Evolutionary conservation across 1,140 invertebrate species (phyloP), one percentile per base, ranked within the genome.

Genomic region (Tetragonula clypearis): DNA sequence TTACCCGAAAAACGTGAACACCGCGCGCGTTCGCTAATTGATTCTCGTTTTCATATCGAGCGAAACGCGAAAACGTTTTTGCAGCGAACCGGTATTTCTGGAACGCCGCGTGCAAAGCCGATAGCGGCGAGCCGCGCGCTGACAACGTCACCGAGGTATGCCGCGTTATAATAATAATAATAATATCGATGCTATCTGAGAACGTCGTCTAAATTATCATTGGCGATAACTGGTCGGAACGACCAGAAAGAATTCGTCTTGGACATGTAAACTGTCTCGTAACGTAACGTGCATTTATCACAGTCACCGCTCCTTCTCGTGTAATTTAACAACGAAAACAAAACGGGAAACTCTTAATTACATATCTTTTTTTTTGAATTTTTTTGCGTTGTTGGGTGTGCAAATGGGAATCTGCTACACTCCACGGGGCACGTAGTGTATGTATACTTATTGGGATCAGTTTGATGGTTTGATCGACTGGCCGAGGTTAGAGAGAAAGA

Each of bases 101-200:
- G 87, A 89, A 41, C 41, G 41, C 41, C 41, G 41, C 41, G 41
- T 41, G 41, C 41, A 41, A 41, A 41, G 41, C 41, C 41, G 41
- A 41, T 84, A 58, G 72, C 60, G 77, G 66, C 66, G 72, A 90
- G 89, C 89, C 78, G 58, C 76, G 87, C 84, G 41, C 41, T 41
- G 30, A 41, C 41, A 41, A 41, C 41, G 41, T 41, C 41, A 41
- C 41, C 41, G 41, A 41, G 41, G 41, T 41, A 41, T 41, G 41
- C 8, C 41, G 41, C 41, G 41, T 41, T 41, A 41, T 41, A 3
- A 41, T 4, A 41, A 41, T 41, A 41, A 41, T 41, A 41, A 41
- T 74, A 87, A 80, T 79, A 87, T 56, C 15, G 71, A 8, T 55
- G 8, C 5, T 72, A 72, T 72, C 71, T 72, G 49, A 17, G 41